These are phyloP conservation scores for Trachelipus rathkii DNA, from an alignment of 1,140 invertebrate genomes.

Conservation along the genomic window DNA sequence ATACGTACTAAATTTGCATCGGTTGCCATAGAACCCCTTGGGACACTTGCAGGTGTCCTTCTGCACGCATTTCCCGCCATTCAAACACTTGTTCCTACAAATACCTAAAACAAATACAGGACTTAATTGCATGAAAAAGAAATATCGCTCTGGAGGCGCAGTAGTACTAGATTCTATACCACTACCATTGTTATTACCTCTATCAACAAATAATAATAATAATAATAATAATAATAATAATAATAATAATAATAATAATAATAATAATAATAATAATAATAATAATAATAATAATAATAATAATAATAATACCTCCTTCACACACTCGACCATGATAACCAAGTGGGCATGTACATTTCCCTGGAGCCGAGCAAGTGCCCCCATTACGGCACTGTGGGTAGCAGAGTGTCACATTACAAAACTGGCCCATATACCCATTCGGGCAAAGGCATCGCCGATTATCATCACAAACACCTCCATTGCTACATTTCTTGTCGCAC, in stretches of 20 bases:
- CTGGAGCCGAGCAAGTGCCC: conserved; percentile 81
- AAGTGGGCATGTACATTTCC: conserved; percentile 74
- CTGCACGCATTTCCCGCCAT: conserved; percentile 90
- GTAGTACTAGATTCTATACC: too few relatives aligned
- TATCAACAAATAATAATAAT: too few relatives aligned
- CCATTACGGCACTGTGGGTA: conserved; percentile 90
- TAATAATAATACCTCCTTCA: conserved; percentile 68
- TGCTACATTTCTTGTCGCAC: conserved; percentile 77
- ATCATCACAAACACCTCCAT: conserved; percentile 73
- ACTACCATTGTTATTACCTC: neutral
- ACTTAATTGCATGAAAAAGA: neutral
- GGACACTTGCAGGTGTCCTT: conserved; percentile 86
- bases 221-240: too few relatives aligned
- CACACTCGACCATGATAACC: conserved; percentile 88
- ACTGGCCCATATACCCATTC: conserved; percentile 82
- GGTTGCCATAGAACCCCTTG: conserved; percentile 79
- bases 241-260: too few relatives aligned
- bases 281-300: neutral
- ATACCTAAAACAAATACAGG: conserved; percentile 63
- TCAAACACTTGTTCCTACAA: conserved; percentile 81
- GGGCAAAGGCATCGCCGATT: conserved; percentile 79
- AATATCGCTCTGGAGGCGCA: neutral
- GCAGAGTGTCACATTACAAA: conserved; percentile 80
- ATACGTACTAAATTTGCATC: conserved; percentile 84
- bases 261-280: neutral